Conservation (phyloP, 2,113 vertebrate genomes). For the Clarias batrachus region DNA sequence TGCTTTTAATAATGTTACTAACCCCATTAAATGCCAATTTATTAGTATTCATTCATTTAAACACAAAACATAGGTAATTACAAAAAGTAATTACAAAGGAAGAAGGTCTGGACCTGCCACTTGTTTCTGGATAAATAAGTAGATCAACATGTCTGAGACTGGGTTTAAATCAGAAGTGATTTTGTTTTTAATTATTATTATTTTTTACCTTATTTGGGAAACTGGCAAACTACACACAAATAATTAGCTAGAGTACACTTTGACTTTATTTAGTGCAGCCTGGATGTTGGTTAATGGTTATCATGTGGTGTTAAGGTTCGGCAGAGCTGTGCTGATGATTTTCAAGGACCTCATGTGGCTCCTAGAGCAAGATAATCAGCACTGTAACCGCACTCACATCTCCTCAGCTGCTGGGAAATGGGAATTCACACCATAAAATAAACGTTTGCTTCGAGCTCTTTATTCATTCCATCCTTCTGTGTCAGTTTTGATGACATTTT, state of each 20-base stretch:
- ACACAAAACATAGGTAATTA: neutral
- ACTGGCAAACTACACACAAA: neutral
- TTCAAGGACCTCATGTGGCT: neutral
- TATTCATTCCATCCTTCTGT: slow-evolving; percentile 21
- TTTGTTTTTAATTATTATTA: neutral
- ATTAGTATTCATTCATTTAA: neutral
- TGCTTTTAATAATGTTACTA: neutral
- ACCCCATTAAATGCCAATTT: neutral
- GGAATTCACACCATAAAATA: neutral
- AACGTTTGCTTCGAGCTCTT: slow-evolving; percentile 1
- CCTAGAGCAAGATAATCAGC: neutral
- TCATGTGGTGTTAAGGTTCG: neutral
- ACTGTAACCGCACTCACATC: neutral
- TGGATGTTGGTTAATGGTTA: neutral
- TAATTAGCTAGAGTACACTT: neutral
- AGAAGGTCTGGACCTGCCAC: neutral
- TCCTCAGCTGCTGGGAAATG: neutral
- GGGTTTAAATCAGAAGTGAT: neutral
- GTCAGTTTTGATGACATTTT: slow-evolving; percentile 28
- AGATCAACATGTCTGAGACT: neutral
- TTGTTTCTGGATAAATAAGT: neutral
- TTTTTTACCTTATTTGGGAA: neutral
- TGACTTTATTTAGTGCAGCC: neutral
- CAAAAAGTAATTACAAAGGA: neutral
- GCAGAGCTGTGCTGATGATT: neutral